Percentiles rank a stretch among this genome's conserved stretches.
Conservation (phyloP, 2,797 vertebrate genomes). For the Sebastes diploproa region DNA sequence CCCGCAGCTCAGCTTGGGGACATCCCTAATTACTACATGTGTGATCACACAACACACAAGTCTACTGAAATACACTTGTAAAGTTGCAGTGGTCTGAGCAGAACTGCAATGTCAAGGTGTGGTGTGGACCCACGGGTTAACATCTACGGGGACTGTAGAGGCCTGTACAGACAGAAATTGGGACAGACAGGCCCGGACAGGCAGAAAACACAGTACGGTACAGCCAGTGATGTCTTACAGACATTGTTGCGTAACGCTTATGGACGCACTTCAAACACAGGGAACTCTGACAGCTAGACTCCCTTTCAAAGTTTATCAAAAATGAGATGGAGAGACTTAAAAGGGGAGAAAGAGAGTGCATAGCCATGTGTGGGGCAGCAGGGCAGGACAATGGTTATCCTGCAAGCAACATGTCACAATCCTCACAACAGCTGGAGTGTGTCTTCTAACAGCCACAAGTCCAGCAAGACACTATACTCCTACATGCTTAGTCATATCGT, state of each 20-base stretch:
- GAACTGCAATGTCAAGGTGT: background rate
- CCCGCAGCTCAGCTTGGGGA: background rate
- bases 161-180: constrained; percentile 25
- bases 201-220: constrained; percentile 19
- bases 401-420: background rate
- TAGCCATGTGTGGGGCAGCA: background rate
- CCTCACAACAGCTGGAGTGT: constrained; percentile 3
- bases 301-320: background rate
- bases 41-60: background rate
- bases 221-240: constrained; percentile 39
- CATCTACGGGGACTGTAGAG: constrained; percentile 28
- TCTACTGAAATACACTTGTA: background rate
- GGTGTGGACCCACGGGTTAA: constrained; percentile 12
- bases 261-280: constrained; percentile 30
- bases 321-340: background rate
- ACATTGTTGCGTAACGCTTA: constrained; percentile 29
- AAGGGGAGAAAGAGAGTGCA: background rate
- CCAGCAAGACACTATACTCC: background rate
- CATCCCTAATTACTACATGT: too few species aligned
- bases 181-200: constrained; percentile 39
- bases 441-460: background rate
- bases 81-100: background rate
- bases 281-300: background rate
- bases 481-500: background rate
- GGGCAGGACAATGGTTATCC: background rate